Percentiles rank a stretch among this genome's conserved stretches.
These are phyloP conservation scores for Oligia strigilis DNA, from an alignment of 2,888 invertebrate genomes.

Conservation along the genomic window DNA sequence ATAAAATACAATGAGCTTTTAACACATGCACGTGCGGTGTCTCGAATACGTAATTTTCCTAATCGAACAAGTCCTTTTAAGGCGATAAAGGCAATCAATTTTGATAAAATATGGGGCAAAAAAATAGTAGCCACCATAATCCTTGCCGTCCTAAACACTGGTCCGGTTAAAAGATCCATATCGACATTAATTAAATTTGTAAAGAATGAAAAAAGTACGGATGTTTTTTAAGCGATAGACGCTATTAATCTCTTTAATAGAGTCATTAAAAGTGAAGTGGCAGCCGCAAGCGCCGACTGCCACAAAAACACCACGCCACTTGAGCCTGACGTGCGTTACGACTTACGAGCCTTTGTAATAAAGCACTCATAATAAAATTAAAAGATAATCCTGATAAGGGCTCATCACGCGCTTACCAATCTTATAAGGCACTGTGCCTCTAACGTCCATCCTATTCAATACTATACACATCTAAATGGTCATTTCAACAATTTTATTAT, in stretches of 20 bases:
- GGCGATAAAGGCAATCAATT: constrained; percentile 3
- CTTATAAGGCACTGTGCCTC: constrained; percentile 66
- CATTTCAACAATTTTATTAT: constrained; percentile 76
- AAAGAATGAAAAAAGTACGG: constrained; percentile 80
- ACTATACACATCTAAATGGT: constrained; percentile 79
- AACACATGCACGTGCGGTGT: not conserved
- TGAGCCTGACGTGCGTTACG: constrained; percentile 68
- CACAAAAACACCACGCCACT: constrained; percentile 71
- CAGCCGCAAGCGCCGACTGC: constrained; percentile 77
- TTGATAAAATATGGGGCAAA: constrained; percentile 28
- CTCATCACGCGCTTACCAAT: constrained; percentile 70
- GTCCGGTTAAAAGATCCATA: constrained; percentile 76
- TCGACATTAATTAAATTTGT: constrained; percentile 89
- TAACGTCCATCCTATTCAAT: constrained; percentile 73
- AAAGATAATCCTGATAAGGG: constrained; percentile 73
- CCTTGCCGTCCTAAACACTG: constrained; percentile 60
- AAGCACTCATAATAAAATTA: constrained; percentile 81
- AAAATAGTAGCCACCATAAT: constrained; percentile 24
- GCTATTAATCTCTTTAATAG: constrained; percentile 90
- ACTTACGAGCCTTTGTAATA: constrained; percentile 72
- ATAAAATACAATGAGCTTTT: not conserved
- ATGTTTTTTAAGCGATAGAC: constrained; percentile 84
- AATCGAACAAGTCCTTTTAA: constrained; percentile 16
- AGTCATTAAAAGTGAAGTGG: constrained; percentile 87
- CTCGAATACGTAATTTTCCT: constrained; percentile 18